Evolutionary conservation across 2,113 vertebrate genomes (phyloP).

Genomic region (Taurulus bubalis): DNA sequence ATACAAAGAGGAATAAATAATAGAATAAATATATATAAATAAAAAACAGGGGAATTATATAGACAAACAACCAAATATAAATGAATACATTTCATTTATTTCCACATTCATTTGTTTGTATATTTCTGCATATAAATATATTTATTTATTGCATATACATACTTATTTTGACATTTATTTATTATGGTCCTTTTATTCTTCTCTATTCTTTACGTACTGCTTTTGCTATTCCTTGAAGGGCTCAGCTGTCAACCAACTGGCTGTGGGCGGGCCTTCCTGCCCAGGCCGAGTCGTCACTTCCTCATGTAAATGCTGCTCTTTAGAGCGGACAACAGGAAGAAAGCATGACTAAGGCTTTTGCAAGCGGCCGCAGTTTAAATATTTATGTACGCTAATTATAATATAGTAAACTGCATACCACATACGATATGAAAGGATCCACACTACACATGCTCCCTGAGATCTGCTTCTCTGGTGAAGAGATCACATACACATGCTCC

Average conservation of each 20-base stretch:
- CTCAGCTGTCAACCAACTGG: not conserved
- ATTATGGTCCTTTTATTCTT: not conserved
- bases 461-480: not conserved
- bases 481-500: too few relatives aligned
- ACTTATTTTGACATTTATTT: not conserved
- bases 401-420: not conserved
- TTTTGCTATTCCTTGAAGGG: not conserved
- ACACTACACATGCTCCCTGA: not conserved
- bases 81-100: too few relatives aligned
- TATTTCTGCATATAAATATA: too few relatives aligned
- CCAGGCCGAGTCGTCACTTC: not conserved
- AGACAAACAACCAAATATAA: too few relatives aligned
- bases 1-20: not conserved
- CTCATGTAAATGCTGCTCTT: not conserved
- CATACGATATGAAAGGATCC: not conserved
- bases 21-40: too few relatives aligned
- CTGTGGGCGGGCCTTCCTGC: not conserved
- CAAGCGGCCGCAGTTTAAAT: not conserved
- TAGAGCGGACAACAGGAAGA: not conserved
- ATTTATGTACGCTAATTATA: not conserved
- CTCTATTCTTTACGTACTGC: not conserved
- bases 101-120: too few relatives aligned
- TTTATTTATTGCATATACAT: not conserved
- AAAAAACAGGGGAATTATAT: not conserved
- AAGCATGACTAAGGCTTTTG: not conserved